Conservation (phyloP, 2,797 vertebrate genomes). For the Lepilemur ruficaudatus region DNA sequence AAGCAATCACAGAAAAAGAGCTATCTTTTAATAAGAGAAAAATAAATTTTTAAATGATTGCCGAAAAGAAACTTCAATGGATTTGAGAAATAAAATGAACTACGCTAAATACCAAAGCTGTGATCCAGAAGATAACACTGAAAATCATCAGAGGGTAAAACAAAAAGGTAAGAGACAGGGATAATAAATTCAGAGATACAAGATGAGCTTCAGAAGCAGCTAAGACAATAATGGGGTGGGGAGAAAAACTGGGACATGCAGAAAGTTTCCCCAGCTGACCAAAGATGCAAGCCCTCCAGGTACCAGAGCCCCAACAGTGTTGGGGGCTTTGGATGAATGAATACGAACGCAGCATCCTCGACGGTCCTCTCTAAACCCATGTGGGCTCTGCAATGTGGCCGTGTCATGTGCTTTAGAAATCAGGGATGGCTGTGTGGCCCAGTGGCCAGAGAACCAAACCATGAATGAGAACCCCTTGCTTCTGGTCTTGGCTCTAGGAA, state of each 20-base stretch:
- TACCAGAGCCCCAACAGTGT: neutral
- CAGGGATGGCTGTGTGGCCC: rapidly evolving
- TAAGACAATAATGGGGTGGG: neutral
- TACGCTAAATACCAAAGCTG: neutral
- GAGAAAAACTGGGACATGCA: neutral
- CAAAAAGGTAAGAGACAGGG: neutral
- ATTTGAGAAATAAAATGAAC: neutral
- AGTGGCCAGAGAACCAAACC: neutral
- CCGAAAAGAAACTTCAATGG: neutral
- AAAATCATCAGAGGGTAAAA: neutral
- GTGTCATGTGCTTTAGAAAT: rapidly evolving
- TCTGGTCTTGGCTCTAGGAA: neutral
- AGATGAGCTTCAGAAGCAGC: neutral
- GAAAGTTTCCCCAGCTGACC: neutral
- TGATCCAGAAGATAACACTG: neutral
- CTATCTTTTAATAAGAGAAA: neutral
- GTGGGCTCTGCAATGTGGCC: rapidly evolving
- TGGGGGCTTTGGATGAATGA: too few relatives aligned
- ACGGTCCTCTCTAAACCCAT: rapidly evolving
- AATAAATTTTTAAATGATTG: neutral
- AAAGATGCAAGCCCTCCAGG: neutral
- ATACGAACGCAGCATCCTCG: rapidly evolving
- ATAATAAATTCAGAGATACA: rapidly evolving
- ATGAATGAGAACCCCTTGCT: rapidly evolving
- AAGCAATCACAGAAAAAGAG: neutral